A percentile compares a stretch with the other conserved stretches of the same genome.
These are phyloP conservation scores for Colistium nudipinnis DNA, from an alignment of 2,113 vertebrate species.

Conservation along the genomic window DNA sequence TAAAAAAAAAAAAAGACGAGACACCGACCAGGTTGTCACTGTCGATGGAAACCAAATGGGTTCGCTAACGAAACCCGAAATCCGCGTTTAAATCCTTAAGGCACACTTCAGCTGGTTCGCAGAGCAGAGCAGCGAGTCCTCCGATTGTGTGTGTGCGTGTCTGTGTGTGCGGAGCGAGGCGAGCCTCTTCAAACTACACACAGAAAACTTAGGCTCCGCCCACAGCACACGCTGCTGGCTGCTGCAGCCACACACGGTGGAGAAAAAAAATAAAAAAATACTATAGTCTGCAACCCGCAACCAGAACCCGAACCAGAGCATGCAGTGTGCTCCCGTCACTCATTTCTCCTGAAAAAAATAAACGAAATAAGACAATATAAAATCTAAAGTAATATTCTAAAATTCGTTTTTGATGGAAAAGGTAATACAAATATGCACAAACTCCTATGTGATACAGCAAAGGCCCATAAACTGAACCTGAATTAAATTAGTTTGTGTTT, in stretches of 20 bases:
- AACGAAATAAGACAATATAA: no score
- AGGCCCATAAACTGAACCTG: no score
- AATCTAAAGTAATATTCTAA: no score
- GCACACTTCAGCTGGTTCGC: not conserved
- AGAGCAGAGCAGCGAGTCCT: not conserved
- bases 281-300: not conserved
- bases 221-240: constrained; percentile 44
- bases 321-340: not conserved
- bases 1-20: not conserved
- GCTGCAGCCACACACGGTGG: not conserved
- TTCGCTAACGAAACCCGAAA: not conserved
- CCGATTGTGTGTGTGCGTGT: not conserved
- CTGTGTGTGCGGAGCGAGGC: not conserved
- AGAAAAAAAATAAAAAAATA: no score
- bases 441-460: not conserved
- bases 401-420: not conserved
- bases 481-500: not conserved
- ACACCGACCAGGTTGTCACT: constrained; percentile 3
- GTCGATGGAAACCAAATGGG: not conserved
- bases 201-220: constrained; percentile 61
- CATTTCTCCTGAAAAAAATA: not conserved
- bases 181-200: constrained; percentile 41
- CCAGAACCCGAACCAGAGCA: not conserved
- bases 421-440: not conserved
- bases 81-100: constrained; percentile 29